Evolutionary conservation across 2,797 vertebrate genomes (phyloP), one percentile per base, ranked within the genome.

Genomic region (Vespertilio murinus): DNA sequence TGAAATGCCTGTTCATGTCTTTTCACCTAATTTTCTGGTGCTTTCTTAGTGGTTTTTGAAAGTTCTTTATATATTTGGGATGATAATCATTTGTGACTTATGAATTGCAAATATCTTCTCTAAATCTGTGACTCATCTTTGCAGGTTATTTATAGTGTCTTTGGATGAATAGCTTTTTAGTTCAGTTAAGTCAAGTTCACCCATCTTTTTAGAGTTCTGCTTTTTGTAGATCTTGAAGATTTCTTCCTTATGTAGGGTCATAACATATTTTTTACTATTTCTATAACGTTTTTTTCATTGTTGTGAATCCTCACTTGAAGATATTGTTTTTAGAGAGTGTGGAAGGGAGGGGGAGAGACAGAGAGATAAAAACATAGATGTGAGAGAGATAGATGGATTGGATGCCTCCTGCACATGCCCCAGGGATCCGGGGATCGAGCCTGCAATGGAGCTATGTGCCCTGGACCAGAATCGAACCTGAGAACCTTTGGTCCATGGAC

Each of bases 51-150:
- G 94, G 79, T 94, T 97, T 96, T 94, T 92, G 91, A 93, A 87
- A 89, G 91, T 97, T 96, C 91, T 97, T 97, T 96, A 96, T 91
- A 94, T 97, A 91, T 96, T 96, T 95, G 94, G 96, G 96, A 91
- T 95, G 93, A 93, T 95, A 95, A 87, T 95, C 89, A 88, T 89
- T 96, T 91, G 81, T 79, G 65, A 78, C 93, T 93, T 95, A 91
- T 93, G 97, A 95, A 97, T 97, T 97, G 95, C 94, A 96, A 96
- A 96, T 97, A 91, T 88, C 95, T 88, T 88, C 81, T 81, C 65
- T 38, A 86, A 95, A 83, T 91, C 81, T 84, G 81, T 91, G 81
- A 78, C 91, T 90, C 88, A 89, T 97, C 81, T 95, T 81, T 56
- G 47, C 10, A 10, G 65, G 73, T 93, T 96, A 96, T 97, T 96